A percentile compares a stretch with the other conserved stretches of the same genome.
Evolutionary conservation across 2,797 vertebrate genomes (phyloP).

Genomic region (Echeneis naucrates): DNA sequence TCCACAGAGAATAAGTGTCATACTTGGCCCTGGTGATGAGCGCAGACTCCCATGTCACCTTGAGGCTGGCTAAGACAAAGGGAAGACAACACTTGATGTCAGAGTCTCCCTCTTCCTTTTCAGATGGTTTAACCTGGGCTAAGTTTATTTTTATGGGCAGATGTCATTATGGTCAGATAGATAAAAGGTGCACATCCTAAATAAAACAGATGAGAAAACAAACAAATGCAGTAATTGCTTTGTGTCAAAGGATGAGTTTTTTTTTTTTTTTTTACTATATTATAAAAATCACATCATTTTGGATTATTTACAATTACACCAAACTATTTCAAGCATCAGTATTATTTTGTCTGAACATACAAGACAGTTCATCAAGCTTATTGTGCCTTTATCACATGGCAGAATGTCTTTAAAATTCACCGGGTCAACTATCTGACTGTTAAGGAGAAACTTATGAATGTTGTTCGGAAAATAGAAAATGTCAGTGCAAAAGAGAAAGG

Average conservation of each 20-base stretch:
- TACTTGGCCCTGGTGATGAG: slow-evolving; percentile 68
- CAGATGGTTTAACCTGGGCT: slow-evolving; percentile 45
- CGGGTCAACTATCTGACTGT: neutral
- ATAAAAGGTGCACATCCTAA: slow-evolving; percentile 25
- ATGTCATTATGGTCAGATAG: slow-evolving; percentile 36
- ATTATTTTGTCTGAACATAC: neutral
- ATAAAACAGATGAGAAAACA: slow-evolving; percentile 21
- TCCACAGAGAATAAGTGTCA: slow-evolving; percentile 79
- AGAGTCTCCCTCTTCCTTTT: slow-evolving; percentile 58
- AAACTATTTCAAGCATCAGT: neutral
- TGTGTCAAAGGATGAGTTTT: slow-evolving; percentile 4
- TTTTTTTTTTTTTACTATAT: slow-evolving; percentile 7
- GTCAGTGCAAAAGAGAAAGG: neutral
- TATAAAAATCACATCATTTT: neutral
- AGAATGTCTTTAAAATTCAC: neutral
- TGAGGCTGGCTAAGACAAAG: slow-evolving; percentile 78
- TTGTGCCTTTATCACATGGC: neutral
- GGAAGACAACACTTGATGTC: slow-evolving; percentile 72
- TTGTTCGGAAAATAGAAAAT: too few relatives aligned
- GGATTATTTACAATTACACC: neutral
- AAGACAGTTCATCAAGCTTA: neutral
- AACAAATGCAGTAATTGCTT: slow-evolving; percentile 12
- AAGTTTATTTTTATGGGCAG: slow-evolving; percentile 41
- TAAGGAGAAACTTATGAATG: too few relatives aligned
- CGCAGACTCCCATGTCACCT: slow-evolving; percentile 80